Evolutionary conservation across 1,140 invertebrate species (phyloP).

Genomic region (Leucophenga varia): DNA sequence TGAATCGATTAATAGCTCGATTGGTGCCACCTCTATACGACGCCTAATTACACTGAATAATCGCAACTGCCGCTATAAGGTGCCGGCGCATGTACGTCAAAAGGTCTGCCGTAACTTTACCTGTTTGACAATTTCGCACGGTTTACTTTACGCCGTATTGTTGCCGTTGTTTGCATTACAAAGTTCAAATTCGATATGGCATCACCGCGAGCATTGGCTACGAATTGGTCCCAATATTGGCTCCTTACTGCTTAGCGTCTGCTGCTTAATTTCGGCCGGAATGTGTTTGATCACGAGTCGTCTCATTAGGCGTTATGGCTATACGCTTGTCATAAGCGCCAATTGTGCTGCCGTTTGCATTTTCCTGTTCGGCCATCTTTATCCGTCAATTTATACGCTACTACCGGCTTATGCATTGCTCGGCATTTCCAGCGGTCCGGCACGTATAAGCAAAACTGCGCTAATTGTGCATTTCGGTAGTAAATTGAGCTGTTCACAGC

Average conservation of each 20-base stretch:
- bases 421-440: constrained; percentile 60
- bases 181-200: constrained; percentile 59
- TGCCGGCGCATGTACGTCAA: constrained; percentile 59
- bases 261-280: constrained; percentile 60
- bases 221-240: constrained; percentile 58
- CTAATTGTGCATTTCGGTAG: constrained; percentile 64
- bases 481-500: constrained; percentile 61
- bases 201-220: constrained; percentile 50
- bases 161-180: constrained; percentile 66
- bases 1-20: constrained; percentile 67
- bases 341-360: constrained; percentile 59
- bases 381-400: constrained; percentile 64
- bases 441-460: constrained; percentile 60
- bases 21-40: constrained; percentile 66
- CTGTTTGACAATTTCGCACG: constrained; percentile 62
- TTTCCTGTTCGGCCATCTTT: constrained; percentile 64
- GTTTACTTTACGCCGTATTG: constrained; percentile 62
- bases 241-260: constrained; percentile 59
- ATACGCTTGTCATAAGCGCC: constrained; percentile 58
- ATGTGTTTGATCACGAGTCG: constrained; percentile 60
- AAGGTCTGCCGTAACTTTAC: constrained; percentile 61
- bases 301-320: constrained; percentile 61
- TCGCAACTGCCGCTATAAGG: constrained; percentile 57
- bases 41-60: constrained; percentile 64
- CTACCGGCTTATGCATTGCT: constrained; percentile 63